Evolutionary conservation across 2,888 invertebrate genomes (phyloP), one percentile per base, ranked within the genome.

Genomic region (Muschampia plurimacula): DNA sequence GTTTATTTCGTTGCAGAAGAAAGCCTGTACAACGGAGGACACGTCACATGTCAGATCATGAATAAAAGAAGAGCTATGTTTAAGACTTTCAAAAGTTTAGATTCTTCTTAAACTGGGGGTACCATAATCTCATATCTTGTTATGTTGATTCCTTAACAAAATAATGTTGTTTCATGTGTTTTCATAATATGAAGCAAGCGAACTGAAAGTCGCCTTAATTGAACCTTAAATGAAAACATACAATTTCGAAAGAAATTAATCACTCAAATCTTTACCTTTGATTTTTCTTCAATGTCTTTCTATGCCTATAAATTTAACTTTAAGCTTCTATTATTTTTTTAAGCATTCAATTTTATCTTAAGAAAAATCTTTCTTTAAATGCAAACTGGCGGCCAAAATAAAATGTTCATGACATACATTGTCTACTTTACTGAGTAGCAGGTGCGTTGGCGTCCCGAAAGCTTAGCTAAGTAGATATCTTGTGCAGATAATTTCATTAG

Each of bases 1-100:
- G 89, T 94, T 94, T 94, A 93, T 93, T 94, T 93, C 91, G 92
- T 93, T 93, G 89, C 81, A 83, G 84, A 92, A 93, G 92, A 93
- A 93, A 93, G 91, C 89, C 85, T 90, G 91, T 87, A 87, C 91
- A 89, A 88, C 89, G 86, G 80, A 83, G 89, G 87, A 77, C 77
- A 87, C 89, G 89, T 92, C 93, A 93, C 92, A 93, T 93, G 93
- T 93, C 90, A 89, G 90, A 86, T 80, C 89, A 93, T 93, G 93
- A 93, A 93, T 93, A 93, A 93, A 93, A 93, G 88, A 93, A 88
- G 89, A 93, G 90, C 89, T 86, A 89, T 89, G 90, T 91, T 91
- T 89, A 91, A 92, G 91, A 92, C 90, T 93, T 92, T 91, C 86
- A 89, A 89, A 92, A 93, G 87, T 93, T 91, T 82, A 83, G 83